A percentile compares a stretch with the other conserved stretches of the same genome.
phyloP scores from a whole-genome alignment of 92 coral and sea anemone genomes.

The Porites evermanni region DNA sequence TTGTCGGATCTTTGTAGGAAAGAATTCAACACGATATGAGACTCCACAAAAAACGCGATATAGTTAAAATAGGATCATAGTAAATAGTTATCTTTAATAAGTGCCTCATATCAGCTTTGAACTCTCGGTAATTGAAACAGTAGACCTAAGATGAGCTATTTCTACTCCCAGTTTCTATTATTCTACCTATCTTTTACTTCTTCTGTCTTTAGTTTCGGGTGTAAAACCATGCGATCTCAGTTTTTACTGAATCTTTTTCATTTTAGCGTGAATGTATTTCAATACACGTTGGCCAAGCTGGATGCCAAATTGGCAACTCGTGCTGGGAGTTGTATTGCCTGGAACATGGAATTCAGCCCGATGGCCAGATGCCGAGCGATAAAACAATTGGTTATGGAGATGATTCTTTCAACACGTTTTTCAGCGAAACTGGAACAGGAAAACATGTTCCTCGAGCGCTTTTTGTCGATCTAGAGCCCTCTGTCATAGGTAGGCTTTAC shows the following conservation, averaged over 20 bases:
- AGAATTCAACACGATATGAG: too few relatives aligned
- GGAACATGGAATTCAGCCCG: slow-evolving; percentile 94
- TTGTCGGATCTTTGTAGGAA: too few relatives aligned
- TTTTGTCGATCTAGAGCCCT: slow-evolving; percentile 77
- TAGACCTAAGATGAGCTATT: too few relatives aligned
- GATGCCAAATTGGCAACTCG: slow-evolving; percentile 89
- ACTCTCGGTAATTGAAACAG: too few relatives aligned
- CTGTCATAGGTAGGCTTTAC: slow-evolving; percentile 64
- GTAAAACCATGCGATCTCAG: too few relatives aligned
- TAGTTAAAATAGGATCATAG: too few relatives aligned
- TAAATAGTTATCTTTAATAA: too few relatives aligned
- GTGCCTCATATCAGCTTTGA: too few relatives aligned
- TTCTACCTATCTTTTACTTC: not conserved
- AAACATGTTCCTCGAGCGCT: slow-evolving; percentile 80
- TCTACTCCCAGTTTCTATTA: not conserved
- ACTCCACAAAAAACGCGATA: too few relatives aligned
- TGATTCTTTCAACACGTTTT: slow-evolving; percentile 67
- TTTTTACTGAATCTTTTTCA: not conserved
- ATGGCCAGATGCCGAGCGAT: slow-evolving; percentile 91
- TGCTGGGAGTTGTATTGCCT: slow-evolving; percentile 95
- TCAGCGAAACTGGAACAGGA: slow-evolving; percentile 71
- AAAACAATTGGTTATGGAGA: slow-evolving; percentile 68
- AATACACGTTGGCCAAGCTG: slow-evolving; percentile 89
- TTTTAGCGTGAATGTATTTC: slow-evolving; percentile 49
- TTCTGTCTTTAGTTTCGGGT: not conserved